Evolutionary conservation across 2,113 vertebrate species (phyloP), one percentile per base, ranked within the genome.

Genomic region (Paraplagusia blochii): DNA sequence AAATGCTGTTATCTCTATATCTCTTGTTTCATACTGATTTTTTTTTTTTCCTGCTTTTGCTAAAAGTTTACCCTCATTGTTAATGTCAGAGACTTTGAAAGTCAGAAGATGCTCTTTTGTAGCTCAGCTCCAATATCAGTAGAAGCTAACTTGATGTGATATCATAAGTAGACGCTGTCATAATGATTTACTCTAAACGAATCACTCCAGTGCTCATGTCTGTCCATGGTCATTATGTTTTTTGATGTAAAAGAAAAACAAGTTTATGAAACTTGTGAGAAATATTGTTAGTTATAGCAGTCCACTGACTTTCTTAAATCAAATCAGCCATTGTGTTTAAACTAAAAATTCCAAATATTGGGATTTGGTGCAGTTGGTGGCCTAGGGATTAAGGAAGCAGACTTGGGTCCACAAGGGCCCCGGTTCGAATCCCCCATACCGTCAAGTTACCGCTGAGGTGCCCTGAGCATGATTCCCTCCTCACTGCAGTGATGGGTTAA

Each of bases 11-110:
- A 11, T 9, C 66, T 2, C 22, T 38, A 57, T 19, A 53, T 51
- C 74, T 77, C 69, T 18, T 56, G 67, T 47, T 54, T 52, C 76
- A 74, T 62, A 6, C 57, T 82, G 83, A 90, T 77, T 72, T n/a
- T n/a, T n/a, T n/a, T n/a, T n/a, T n/a, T 12, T 44, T 42, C 47
- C 35, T 43, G 36, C 29, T 48, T 54, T 68, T 29, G 2, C 22
- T 29, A 6, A 29, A 29, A 29, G 22, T 29, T 29, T 6, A 29
- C n/a, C n/a, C n/a, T 29, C 6, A 50, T 66, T 2, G 16, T 54
- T 4, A 19, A 22, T 14, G 48, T 56, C 11, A 43, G 2, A 16
- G 42, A 13, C 40, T 14, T 1, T 8, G 22, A 29, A 29, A 29
- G 46, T 40, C 0, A 22, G 40, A 53, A 46, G 65, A 53, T 39